These are phyloP conservation scores for Paracentrotus lividus DNA, from an alignment of 53 echinoderm and acorn worm genomes.

Conservation along the genomic window DNA sequence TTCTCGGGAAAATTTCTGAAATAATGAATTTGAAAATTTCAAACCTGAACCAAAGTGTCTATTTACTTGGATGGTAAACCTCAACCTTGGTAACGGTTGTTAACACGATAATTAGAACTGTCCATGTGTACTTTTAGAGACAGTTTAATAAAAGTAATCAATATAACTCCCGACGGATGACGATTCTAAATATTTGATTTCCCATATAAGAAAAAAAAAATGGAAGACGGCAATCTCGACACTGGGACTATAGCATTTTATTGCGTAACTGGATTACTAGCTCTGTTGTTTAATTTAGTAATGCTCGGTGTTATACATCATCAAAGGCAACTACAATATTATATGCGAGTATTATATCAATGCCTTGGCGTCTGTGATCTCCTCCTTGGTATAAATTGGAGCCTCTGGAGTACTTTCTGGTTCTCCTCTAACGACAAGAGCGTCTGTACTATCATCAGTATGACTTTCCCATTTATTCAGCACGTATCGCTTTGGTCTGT, in stretches of 20 bases:
- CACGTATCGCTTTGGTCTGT: neutral
- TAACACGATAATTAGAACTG: no score
- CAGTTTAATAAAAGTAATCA: neutral
- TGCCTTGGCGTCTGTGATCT: neutral
- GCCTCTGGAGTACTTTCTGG: neutral
- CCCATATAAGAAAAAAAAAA: no score
- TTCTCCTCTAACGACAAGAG: neutral
- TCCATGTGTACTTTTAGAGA: neutral
- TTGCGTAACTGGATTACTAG: neutral
- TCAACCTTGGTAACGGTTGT: no score
- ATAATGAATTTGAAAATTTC: no score
- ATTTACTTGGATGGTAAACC: no score
- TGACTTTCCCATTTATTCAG: neutral
- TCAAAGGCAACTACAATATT: neutral
- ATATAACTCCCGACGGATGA: no score
- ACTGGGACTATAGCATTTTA: neutral
- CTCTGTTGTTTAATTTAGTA: neutral
- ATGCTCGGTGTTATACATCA: neutral
- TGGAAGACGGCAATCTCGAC: neutral
- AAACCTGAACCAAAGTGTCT: no score
- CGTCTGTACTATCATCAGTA: neutral
- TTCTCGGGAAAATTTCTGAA: no score
- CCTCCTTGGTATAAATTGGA: neutral
- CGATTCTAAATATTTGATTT: neutral
- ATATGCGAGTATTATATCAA: neutral